A percentile compares a stretch with the other conserved stretches of the same genome.
phyloP scores from a whole-genome alignment of 2,797 vertebrate genomes.

The Erithacus rubecula region DNA sequence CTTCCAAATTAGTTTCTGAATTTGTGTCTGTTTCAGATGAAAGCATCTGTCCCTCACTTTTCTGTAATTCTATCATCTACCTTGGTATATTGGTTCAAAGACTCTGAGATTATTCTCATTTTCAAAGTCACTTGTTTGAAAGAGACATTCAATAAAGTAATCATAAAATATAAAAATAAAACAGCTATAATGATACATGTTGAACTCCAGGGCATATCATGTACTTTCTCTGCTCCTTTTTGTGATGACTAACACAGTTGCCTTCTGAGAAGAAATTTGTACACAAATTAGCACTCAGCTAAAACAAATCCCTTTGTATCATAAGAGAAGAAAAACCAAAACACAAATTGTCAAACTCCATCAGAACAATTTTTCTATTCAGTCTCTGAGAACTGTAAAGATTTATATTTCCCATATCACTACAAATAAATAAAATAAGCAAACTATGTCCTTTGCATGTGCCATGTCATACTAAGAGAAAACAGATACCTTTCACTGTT shows the following conservation, averaged over 20 bases:
- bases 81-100: slow-evolving; percentile 56
- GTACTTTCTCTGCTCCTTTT: slow-evolving; percentile 11
- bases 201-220: background rate
- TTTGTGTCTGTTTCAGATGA: slow-evolving; percentile 77
- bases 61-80: slow-evolving; percentile 61
- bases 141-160: slow-evolving; percentile 33
- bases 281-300: slow-evolving; percentile 14
- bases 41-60: slow-evolving; percentile 72
- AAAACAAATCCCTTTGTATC: background rate
- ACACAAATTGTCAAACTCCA: background rate
- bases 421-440: slow-evolving; percentile 27
- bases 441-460: background rate
- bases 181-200: background rate
- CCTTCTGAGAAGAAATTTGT: slow-evolving; percentile 16
- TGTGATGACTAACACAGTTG: slow-evolving; percentile 20
- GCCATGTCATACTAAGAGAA: background rate
- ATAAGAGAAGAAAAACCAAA: background rate
- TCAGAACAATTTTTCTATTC: background rate
- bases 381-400: background rate
- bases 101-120: slow-evolving; percentile 34
- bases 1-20: slow-evolving; percentile 82
- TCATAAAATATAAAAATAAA: slow-evolving; percentile 46
- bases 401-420: slow-evolving; percentile 8
- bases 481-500: slow-evolving; percentile 4
- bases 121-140: slow-evolving; percentile 46